phyloP scores from a whole-genome alignment of 1,140 invertebrate genomes.

The Drosophila santomea region DNA sequence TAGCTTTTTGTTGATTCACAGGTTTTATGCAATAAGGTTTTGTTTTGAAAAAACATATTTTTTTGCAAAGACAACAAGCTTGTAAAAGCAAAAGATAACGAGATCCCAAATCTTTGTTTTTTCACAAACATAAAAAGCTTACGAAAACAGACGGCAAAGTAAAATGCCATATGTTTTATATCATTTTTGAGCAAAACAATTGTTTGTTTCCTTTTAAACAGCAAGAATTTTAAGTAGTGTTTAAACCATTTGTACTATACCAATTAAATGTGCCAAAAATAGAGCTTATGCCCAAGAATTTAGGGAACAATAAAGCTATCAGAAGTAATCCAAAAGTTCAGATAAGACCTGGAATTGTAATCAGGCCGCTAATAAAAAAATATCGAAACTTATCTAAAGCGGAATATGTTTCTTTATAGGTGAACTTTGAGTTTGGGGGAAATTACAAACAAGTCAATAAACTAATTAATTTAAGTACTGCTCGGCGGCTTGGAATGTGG shows the following conservation, averaged over 20 bases:
- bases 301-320: background rate
- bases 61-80: no score
- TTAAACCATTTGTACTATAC: background rate
- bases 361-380: constrained; percentile 19
- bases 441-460: constrained; percentile 27
- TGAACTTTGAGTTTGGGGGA: background rate
- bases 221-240: background rate
- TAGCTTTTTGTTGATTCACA: no score
- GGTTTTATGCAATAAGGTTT: no score
- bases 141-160: background rate
- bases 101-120: background rate
- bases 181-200: background rate
- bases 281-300: background rate
- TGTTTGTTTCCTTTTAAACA: constrained; percentile 1
- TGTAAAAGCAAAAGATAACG: background rate
- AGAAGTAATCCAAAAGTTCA: constrained; percentile 1
- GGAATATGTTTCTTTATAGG: constrained; percentile 16
- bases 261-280: background rate
- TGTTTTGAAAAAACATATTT: no score
- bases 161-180: constrained; percentile 1
- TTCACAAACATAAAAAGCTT: background rate
- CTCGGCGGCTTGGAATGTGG: background rate
- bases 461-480: constrained; percentile 1
- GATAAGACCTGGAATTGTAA: constrained; percentile 17
- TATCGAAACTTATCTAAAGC: constrained; percentile 36